Base-by-base conservation (phyloP, 2,113 vertebrate genomes). In the Tachycineta bicolor region DNA sequence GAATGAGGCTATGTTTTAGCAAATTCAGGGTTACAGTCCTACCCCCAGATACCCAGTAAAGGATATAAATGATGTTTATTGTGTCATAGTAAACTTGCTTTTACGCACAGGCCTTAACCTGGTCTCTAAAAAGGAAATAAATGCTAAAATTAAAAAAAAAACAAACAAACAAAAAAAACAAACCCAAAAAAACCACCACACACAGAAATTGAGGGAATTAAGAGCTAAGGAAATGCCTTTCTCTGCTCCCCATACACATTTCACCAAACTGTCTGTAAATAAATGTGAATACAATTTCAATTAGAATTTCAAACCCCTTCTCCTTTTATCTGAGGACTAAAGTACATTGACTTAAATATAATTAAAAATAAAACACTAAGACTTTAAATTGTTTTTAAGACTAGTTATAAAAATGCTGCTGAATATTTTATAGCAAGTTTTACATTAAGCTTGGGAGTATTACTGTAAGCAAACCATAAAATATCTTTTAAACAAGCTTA, bases 341-440 rank as follows among this genome's bases (percentile, higher is more conserved):
- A 89, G 62, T 91, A 95, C 87, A 96, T 6, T 26, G 93, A 90
- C 90, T 97, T 94, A 90, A 96, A 97, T 96, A 95, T 95, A 97
- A 97, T 97, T 97, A 95, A 97, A 97, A 97, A 91, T 82, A 93
- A 97, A 91, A 4, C 77, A 95, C 44, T 34, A 93, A 84, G 96
- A 92, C 83, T 97, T 97, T 90, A 94, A 90, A 96, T 93, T 90
- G 87, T 95, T 94, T 91, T 96, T 95, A 97, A 90, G 76, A 60
- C 82, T 93, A 89, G 89, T 96, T 96, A 96, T 96, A 97, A 93
- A 97, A 94, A 70, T 71, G 43, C 53, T 93, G 59, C 20, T 95
- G 73, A 97, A 96, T 97, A 94, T 97, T 98, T 97, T 95, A 97
- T 95, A 91, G 80, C 81, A 96, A 87, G 29, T 95, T 96, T 97